A percentile compares a stretch with the other conserved stretches of the same genome.
Evolutionary conservation across 2,888 invertebrate genomes (phyloP).

Genomic region (Pollenia labialis): DNA sequence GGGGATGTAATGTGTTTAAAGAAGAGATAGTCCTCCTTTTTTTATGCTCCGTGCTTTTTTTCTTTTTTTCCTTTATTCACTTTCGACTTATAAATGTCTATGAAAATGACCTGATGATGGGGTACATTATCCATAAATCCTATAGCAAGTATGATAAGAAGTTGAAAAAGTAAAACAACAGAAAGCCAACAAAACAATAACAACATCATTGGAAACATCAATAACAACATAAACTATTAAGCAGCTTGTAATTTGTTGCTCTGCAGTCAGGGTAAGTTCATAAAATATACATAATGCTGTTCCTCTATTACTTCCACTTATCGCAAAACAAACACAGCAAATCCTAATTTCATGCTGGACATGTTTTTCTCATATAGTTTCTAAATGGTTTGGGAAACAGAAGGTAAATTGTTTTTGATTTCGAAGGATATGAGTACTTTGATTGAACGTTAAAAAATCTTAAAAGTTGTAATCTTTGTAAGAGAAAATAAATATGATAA

Average conservation of each 20-base stretch:
- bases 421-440: neutral
- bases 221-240: conserved; percentile 74
- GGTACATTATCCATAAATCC: conserved; percentile 65
- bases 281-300: conserved; percentile 69
- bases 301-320: conserved; percentile 39
- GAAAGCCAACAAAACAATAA: conserved; percentile 55
- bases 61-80: conserved; percentile 2
- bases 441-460: neutral
- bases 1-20: conserved; percentile 38
- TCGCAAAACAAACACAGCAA: conserved; percentile 25
- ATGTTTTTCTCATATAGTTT: conserved; percentile 23
- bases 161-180: conserved; percentile 44
- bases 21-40: conserved; percentile 43
- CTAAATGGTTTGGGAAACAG: neutral
- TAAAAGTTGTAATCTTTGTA: neutral
- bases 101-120: conserved; percentile 70
- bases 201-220: conserved; percentile 60
- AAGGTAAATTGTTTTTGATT: conserved; percentile 3
- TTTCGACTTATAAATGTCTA: conserved; percentile 59
- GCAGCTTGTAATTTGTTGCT: conserved; percentile 72
- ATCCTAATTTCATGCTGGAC: conserved; percentile 12
- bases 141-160: conserved; percentile 26
- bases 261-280: conserved; percentile 62
- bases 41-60: conserved; percentile 27
- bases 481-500: neutral